phyloP scores from a whole-genome alignment of 2,888 invertebrate genomes.

The Seira sanloemensis region DNA sequence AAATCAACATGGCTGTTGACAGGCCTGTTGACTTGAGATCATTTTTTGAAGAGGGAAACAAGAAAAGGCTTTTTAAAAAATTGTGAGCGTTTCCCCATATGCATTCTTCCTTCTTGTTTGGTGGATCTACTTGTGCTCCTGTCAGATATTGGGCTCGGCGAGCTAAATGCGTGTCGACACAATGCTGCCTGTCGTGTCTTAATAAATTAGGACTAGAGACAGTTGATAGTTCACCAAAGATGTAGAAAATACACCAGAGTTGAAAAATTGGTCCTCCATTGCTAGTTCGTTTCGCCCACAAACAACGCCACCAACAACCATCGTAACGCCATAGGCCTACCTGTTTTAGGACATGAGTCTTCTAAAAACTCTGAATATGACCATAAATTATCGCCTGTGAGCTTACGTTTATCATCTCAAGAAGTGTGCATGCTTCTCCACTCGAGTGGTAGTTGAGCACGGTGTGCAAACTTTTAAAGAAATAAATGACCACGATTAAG shows the following conservation, averaged over 20 bases:
- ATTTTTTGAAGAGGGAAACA: slow-evolving; percentile 47
- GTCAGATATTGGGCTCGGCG: slow-evolving; percentile 59
- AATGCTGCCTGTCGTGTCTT: slow-evolving; percentile 65
- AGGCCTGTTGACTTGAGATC: slow-evolving; percentile 51
- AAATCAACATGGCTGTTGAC: slow-evolving; percentile 62
- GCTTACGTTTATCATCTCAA: slow-evolving; percentile 1
- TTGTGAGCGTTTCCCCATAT: not conserved
- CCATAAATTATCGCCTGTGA: slow-evolving; percentile 53
- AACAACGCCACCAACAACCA: not conserved
- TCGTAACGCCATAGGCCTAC: slow-evolving; percentile 36
- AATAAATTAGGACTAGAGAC: slow-evolving; percentile 63
- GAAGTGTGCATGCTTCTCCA: slow-evolving; percentile 27
- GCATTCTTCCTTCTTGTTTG: not conserved
- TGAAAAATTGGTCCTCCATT: not conserved
- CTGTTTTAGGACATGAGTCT: slow-evolving; percentile 56
- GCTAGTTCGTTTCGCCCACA: slow-evolving; percentile 55
- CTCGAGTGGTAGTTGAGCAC: not conserved
- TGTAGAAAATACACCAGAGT: slow-evolving; percentile 39
- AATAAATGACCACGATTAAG: slow-evolving; percentile 23
- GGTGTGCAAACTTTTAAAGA: not conserved
- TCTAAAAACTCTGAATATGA: slow-evolving; percentile 37
- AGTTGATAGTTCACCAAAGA: slow-evolving; percentile 58
- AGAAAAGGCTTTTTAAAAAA: slow-evolving; percentile 51
- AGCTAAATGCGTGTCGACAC: slow-evolving; percentile 58
- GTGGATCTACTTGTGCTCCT: slow-evolving; percentile 13